These are phyloP conservation scores for Spizaetus ornatus DNA, from an alignment of 2,113 vertebrate genomes.

Conservation along the genomic window DNA sequence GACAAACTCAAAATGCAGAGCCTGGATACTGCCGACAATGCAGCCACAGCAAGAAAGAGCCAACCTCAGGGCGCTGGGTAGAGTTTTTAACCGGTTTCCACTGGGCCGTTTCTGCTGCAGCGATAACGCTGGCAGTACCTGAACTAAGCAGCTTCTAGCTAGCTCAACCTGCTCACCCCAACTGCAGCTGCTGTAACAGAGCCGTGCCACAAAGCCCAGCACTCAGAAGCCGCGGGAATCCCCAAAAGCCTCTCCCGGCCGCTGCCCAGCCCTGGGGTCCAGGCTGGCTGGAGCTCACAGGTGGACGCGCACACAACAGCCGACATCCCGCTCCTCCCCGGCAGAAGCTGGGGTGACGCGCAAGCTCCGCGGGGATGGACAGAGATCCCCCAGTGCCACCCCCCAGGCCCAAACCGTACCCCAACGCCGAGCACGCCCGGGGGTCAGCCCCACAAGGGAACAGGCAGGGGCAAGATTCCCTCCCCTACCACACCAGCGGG, in stretches of 20 bases:
- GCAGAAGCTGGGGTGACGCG: not conserved
- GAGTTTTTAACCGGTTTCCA: not conserved
- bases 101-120: not conserved
- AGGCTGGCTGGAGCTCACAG: not conserved
- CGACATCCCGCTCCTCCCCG: not conserved
- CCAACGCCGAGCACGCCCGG: accelerated
- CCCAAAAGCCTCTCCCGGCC: not conserved
- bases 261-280: not conserved
- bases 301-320: not conserved
- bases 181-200: not conserved
- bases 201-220: not conserved
- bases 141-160: not conserved
- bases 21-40: not conserved
- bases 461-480: not conserved
- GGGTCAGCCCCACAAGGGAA: not conserved
- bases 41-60: not conserved
- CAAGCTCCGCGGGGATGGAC: not conserved
- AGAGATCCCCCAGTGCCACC: not conserved
- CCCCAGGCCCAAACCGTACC: not conserved
- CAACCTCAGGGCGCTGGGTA: not conserved
- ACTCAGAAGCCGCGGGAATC: not conserved
- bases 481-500: not conserved
- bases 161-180: not conserved
- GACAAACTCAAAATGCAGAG: not conserved
- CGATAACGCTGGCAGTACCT: not conserved